Conservation (phyloP, 2,888 invertebrate genomes). For the Tipula confusa region DNA sequence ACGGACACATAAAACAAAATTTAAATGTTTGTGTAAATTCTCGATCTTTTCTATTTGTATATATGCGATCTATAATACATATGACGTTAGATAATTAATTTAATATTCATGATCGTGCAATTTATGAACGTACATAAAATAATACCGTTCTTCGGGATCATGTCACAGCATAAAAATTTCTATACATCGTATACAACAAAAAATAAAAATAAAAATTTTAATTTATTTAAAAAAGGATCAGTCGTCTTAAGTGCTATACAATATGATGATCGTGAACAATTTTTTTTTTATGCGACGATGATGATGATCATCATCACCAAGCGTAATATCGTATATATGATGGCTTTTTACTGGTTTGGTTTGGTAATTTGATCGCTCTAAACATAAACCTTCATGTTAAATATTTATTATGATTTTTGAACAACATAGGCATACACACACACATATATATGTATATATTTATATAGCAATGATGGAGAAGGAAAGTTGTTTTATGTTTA, state of each 20-base stretch:
- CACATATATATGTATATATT: neutral
- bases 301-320: neutral
- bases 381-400: neutral
- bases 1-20: neutral
- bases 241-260: neutral
- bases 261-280: neutral
- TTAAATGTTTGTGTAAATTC: neutral
- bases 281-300: neutral
- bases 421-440: neutral
- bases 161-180: neutral
- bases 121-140: neutral
- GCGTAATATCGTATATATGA: neutral
- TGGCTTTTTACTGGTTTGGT: conserved; percentile 21
- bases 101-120: neutral
- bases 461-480: neutral
- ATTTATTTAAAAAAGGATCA: neutral
- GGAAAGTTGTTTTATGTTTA: neutral
- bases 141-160: neutral
- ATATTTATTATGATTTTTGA: neutral
- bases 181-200: no score
- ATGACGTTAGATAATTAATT: neutral
- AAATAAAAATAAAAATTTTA: no score
- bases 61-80: neutral
- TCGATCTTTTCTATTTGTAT: neutral
- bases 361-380: neutral